phyloP scores from a whole-genome alignment of 2,797 vertebrate genomes.

The Knipowitschia caucasica region DNA sequence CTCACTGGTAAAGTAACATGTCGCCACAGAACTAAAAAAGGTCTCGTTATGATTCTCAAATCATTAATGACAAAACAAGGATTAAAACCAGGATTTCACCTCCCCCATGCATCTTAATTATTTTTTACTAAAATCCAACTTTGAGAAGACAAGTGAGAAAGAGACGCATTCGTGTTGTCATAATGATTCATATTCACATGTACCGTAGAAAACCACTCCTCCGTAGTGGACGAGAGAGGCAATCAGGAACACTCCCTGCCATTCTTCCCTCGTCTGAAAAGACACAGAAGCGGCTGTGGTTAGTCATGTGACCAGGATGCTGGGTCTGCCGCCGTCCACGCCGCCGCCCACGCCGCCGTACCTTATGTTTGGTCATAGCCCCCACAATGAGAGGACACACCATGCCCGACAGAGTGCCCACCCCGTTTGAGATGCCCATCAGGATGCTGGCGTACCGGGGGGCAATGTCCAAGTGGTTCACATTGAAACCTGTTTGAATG shows the following conservation, averaged over 20 bases:
- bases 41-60: too few species aligned
- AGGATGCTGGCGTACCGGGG: slow-evolving; percentile 91
- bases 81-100: too few species aligned
- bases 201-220: slow-evolving; percentile 89
- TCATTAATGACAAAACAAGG: too few species aligned
- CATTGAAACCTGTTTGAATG: slow-evolving; percentile 82
- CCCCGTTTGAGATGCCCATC: slow-evolving; percentile 94
- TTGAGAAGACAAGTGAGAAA: too few species aligned
- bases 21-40: too few species aligned
- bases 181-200: slow-evolving; percentile 1
- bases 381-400: slow-evolving; percentile 91
- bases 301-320: background rate
- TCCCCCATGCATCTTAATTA: too few species aligned
- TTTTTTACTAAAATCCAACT: too few species aligned
- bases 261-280: slow-evolving; percentile 75
- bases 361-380: slow-evolving; percentile 91
- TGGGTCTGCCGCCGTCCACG: background rate
- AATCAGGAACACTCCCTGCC: slow-evolving; percentile 87
- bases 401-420: slow-evolving; percentile 90
- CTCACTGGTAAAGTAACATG: too few species aligned
- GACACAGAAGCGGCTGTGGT: background rate
- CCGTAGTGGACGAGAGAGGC: slow-evolving; percentile 90
- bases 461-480: slow-evolving; percentile 92
- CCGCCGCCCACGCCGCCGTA: slow-evolving; percentile 38
- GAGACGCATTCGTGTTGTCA: too few species aligned